phyloP scores from a whole-genome alignment of 2,888 invertebrate species.

The Pterobdella sp. region DNA sequence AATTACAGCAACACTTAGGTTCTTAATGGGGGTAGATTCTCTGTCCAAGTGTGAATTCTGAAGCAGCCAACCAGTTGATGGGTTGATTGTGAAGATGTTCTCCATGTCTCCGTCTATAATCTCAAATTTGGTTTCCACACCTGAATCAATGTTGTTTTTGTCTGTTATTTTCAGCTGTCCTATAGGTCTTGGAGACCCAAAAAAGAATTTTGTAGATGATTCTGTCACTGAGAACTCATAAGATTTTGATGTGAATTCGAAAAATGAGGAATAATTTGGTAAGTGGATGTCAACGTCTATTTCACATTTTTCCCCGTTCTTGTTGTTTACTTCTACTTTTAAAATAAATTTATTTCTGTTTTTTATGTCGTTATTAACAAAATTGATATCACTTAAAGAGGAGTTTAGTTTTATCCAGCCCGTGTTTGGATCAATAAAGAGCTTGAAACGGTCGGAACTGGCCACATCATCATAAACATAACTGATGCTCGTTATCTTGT shows the following conservation, averaged over 20 bases:
- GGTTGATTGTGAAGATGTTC: constrained; percentile 32
- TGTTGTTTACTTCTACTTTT: too few relatives aligned
- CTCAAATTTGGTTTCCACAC: not conserved
- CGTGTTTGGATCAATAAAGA: constrained; percentile 53
- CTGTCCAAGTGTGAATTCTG: constrained; percentile 72
- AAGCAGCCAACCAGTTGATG: constrained; percentile 64
- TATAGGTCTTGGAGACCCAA: not conserved
- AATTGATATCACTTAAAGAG: not conserved
- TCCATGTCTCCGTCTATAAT: constrained; percentile 45
- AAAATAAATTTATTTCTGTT: too few relatives aligned
- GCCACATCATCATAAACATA: not conserved
- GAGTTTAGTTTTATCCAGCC: constrained; percentile 58
- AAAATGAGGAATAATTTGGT: not conserved
- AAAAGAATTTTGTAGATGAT: not conserved
- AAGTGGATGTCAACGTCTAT: not conserved
- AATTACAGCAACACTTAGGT: constrained; percentile 67
- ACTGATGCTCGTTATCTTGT: not conserved
- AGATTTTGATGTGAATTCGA: not conserved
- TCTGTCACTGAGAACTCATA: constrained; percentile 7
- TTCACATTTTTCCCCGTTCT: too few relatives aligned
- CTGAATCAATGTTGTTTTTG: not conserved
- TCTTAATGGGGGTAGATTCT: constrained; percentile 68
- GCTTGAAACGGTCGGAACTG: constrained; percentile 49
- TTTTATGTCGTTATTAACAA: too few relatives aligned
- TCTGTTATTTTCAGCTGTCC: constrained; percentile 7